phyloP scores from a whole-genome alignment of 92 coral and sea anemone genomes.

The Zoanthus sociatus region DNA sequence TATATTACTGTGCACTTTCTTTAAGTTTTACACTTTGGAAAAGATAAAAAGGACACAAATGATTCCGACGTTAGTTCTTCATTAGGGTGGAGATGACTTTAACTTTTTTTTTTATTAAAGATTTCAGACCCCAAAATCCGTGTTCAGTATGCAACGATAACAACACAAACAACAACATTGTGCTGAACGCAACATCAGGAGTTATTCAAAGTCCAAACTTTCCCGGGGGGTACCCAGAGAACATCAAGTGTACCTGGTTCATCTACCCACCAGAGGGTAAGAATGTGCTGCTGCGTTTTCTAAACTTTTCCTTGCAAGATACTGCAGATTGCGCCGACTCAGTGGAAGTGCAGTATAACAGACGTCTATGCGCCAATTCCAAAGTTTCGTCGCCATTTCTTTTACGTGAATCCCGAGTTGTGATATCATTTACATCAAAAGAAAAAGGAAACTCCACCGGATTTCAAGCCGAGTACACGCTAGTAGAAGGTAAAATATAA shows the following conservation, averaged over 20 bases:
- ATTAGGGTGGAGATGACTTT: neutral
- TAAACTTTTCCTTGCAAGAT: slow-evolving; percentile 11
- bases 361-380: slow-evolving; percentile 9
- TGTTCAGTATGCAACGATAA: slow-evolving; percentile 37
- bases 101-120: neutral
- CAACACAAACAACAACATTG: slow-evolving; percentile 27
- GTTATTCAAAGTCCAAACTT: slow-evolving; percentile 34
- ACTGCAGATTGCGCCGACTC: slow-evolving; percentile 20
- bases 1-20: no score
- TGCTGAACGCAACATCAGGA: slow-evolving; percentile 17
- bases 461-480: slow-evolving; percentile 24
- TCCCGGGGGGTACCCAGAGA: slow-evolving; percentile 9
- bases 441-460: slow-evolving; percentile 22
- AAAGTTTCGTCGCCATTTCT: slow-evolving; percentile 4
- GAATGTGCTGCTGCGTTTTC: slow-evolving; percentile 7
- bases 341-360: slow-evolving; percentile 10
- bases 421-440: slow-evolving; percentile 19
- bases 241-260: slow-evolving; percentile 19
- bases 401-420: slow-evolving; percentile 10
- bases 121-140: slow-evolving; percentile 26
- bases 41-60: no score
- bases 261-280: slow-evolving; percentile 5
- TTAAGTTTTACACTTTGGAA: no score
- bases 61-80: no score
- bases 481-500: slow-evolving; percentile 12